These are phyloP conservation scores for Globodera ellingtonae DNA, from an alignment of 1,140 invertebrate species.

Conservation along the genomic window DNA sequence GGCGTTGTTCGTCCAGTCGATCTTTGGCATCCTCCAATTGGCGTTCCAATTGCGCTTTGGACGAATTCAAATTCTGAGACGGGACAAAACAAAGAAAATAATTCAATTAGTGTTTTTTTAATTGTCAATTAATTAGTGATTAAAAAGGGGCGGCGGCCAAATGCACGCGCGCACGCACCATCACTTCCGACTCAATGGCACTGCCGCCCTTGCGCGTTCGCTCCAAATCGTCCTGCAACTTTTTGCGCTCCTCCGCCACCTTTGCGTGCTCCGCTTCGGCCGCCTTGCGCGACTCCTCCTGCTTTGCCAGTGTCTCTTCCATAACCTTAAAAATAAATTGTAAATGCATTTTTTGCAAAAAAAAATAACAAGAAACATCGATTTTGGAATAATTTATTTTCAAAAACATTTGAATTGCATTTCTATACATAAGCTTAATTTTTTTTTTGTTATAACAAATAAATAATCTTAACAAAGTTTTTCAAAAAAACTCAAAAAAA, in stretches of 20 bases:
- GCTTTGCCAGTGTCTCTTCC: conserved; percentile 44
- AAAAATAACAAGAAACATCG: too few relatives aligned
- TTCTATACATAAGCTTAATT: too few relatives aligned
- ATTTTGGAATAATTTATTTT: too few relatives aligned
- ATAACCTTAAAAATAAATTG: neutral
- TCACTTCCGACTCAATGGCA: conserved; percentile 38
- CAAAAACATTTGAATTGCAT: too few relatives aligned
- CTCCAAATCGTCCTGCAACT: conserved; percentile 47
- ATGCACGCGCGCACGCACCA: conserved; percentile 21
- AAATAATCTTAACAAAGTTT: too few relatives aligned
- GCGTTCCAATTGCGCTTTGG: conserved; percentile 50
- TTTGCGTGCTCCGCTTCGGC: conserved; percentile 52
- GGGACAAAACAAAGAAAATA: too few relatives aligned
- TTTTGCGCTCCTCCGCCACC: conserved; percentile 47
- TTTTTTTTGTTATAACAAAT: too few relatives aligned
- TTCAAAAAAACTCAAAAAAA: too few relatives aligned
- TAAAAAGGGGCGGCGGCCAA: too few relatives aligned
- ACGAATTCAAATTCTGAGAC: conserved; percentile 11
- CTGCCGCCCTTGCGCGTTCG: conserved; percentile 36
- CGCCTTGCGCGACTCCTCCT: conserved; percentile 46
- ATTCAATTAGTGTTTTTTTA: too few relatives aligned
- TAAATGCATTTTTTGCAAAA: too few relatives aligned
- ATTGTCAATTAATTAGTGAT: too few relatives aligned
- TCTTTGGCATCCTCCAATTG: conserved; percentile 44
- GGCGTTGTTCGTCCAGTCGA: conserved; percentile 43